Evolutionary conservation across 2,113 vertebrate genomes (phyloP), one percentile per base, ranked within the genome.

Genomic region (Proterorhinus semilunaris): DNA sequence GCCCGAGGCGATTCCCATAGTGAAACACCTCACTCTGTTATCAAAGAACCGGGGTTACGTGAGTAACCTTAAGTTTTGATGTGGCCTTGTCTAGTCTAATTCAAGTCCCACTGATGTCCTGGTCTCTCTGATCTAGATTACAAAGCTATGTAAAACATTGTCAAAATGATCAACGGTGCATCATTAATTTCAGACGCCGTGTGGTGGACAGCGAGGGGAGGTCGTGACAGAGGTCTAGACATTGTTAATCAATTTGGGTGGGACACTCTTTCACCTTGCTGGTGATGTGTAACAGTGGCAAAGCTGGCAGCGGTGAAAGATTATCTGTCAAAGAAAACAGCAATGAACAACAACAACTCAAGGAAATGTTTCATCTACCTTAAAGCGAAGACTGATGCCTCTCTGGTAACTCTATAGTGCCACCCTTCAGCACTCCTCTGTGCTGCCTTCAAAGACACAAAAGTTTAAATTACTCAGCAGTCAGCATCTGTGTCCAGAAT

Each of bases 211-310:
- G 12, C 7, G 2, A 27, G 53, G 69, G 69, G 50, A 72, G 46
- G 66, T 57, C 75, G 10, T 62, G 67, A 74, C 62, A 65, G 64
- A 80, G 61, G 67, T 53, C 52, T 66, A 49, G 46, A 69, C 62
- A 53, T 61, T 79, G 69, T 65, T 74, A 67, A 74, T 68, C 5
- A 53, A 8, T 71, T 81, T 67, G 66, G 68, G 58, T 2, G 6
- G 49, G 83, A 78, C 58, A 5, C 52, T 27, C 65, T 72, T 71
- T 82, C 75, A 48, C 78, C 48, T 64, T 67, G 70, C 82, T 80
- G 86, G 74, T 80, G 74, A 88, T 73, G 84, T 81, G 79, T 76
- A 74, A 88, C 50, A 49, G 62, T 77, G 81, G 70, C 68, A 84
- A 84, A 81, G 47, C 78, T 83, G 83, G 82, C 82, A 83, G 83